phyloP scores from a whole-genome alignment of 2,113 vertebrate species.

The Sula dactylatra region DNA sequence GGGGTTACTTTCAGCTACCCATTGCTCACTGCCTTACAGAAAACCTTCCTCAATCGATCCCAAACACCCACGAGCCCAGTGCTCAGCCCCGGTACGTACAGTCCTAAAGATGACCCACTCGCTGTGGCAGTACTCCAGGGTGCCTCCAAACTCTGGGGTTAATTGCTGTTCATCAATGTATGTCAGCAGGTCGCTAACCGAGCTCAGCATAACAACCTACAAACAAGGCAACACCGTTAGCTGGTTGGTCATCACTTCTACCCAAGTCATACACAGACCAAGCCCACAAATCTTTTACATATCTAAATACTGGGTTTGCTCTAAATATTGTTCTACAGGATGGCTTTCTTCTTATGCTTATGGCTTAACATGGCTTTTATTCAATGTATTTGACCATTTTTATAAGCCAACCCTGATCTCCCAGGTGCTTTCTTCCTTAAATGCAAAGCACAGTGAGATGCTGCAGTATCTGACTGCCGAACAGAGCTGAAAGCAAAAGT shows the following conservation, averaged over 20 bases:
- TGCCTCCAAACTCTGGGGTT: conserved; percentile 94
- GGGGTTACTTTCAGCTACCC: not conserved
- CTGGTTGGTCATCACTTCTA: not conserved
- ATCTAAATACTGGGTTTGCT: not conserved
- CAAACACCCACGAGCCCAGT: not conserved
- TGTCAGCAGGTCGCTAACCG: conserved; percentile 90
- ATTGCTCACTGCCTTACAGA: fast-evolving
- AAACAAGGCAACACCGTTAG: conserved; percentile 4
- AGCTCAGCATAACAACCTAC: conserved; percentile 98
- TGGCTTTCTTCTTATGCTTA: not conserved
- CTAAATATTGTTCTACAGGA: not conserved
- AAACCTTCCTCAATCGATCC: not conserved
- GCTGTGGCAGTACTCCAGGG: conserved; percentile 92
- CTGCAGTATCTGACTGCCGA: not conserved
- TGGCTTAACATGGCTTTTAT: not conserved
- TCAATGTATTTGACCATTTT: not conserved
- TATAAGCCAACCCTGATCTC: not conserved
- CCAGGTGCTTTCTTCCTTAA: not conserved
- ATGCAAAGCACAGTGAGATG: not conserved
- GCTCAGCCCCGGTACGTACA: conserved; percentile 67
- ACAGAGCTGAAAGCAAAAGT: not conserved
- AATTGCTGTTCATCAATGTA: conserved; percentile 95
- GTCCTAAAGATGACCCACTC: conserved; percentile 96
- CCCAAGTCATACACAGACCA: not conserved
- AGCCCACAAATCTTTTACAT: not conserved